A percentile compares a stretch with the other conserved stretches of the same genome.
These are phyloP conservation scores for Micrasema minimum DNA, from an alignment of 1,140 invertebrate species.

Conservation along the genomic window DNA sequence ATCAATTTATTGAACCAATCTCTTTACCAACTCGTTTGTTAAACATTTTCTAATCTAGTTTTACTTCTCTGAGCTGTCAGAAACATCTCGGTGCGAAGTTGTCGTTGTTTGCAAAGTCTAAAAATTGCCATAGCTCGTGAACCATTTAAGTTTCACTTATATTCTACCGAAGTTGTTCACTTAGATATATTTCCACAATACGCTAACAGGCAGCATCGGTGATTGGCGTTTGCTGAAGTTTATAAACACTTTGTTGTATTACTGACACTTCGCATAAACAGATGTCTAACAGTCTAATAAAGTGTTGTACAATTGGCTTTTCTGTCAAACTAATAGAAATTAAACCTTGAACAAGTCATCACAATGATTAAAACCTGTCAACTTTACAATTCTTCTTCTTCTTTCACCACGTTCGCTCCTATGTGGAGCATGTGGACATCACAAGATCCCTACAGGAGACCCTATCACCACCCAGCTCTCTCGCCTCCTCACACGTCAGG, in stretches of 20 bases:
- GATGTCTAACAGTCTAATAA: neutral
- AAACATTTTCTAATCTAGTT: neutral
- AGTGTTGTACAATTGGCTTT: too few species aligned
- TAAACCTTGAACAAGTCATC: too few species aligned
- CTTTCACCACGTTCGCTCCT: too few species aligned
- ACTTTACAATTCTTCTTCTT: too few species aligned
- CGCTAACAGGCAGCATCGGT: constrained; percentile 10
- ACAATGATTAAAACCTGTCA: neutral
- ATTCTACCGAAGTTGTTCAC: neutral
- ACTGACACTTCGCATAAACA: constrained; percentile 21
- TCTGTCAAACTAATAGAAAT: too few species aligned
- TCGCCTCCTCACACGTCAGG: too few species aligned
- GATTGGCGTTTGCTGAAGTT: constrained; percentile 27
- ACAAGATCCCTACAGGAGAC: too few species aligned
- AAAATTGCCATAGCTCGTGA: constrained; percentile 20
- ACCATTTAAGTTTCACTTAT: constrained; percentile 7
- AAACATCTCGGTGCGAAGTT: constrained; percentile 10
- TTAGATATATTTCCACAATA: too few species aligned
- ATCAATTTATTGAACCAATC: too few species aligned
- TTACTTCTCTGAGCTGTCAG: constrained; percentile 1
- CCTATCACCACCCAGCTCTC: too few species aligned
- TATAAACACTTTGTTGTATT: constrained; percentile 19
- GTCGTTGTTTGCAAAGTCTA: neutral
- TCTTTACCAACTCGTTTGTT: neutral
- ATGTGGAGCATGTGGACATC: too few species aligned